Percentiles rank a stretch among this genome's conserved stretches.
Evolutionary conservation across 2,113 vertebrate genomes (phyloP).

Genomic region (Pelmatolapia mariae): DNA sequence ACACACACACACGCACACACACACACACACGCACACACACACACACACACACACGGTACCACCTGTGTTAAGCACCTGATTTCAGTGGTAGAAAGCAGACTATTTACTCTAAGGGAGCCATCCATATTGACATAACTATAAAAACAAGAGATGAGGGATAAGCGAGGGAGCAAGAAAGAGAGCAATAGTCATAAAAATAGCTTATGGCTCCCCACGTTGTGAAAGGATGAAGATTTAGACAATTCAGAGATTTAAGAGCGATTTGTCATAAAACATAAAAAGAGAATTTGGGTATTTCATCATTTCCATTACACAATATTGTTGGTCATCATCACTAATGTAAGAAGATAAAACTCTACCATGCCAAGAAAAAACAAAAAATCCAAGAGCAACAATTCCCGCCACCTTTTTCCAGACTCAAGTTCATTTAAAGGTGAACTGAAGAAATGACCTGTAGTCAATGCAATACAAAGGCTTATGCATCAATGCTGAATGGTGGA

Average conservation of each 20-base stretch:
- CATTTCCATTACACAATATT: neutral
- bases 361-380: neutral
- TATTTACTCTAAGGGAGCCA: slow-evolving; percentile 14
- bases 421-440: neutral
- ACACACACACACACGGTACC: neutral
- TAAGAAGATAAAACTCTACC: neutral
- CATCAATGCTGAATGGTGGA: rapidly evolving
- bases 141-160: neutral
- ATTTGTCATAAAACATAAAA: neutral
- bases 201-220: rapidly evolving
- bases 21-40: no score
- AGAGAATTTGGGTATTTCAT: neutral
- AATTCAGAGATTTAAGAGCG: neutral
- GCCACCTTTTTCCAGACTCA: neutral
- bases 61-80: slow-evolving; percentile 3
- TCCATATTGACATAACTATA: slow-evolving; percentile 18
- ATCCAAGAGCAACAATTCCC: neutral
- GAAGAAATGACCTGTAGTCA: neutral
- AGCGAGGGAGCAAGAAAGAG: neutral
- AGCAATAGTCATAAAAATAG: neutral
- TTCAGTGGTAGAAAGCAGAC: slow-evolving; percentile 22
- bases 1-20: neutral
- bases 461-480: neutral
- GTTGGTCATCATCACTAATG: neutral
- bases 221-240: neutral